Conservation (phyloP, 2,888 invertebrate species). For the Galeruca laticollis region DNA sequence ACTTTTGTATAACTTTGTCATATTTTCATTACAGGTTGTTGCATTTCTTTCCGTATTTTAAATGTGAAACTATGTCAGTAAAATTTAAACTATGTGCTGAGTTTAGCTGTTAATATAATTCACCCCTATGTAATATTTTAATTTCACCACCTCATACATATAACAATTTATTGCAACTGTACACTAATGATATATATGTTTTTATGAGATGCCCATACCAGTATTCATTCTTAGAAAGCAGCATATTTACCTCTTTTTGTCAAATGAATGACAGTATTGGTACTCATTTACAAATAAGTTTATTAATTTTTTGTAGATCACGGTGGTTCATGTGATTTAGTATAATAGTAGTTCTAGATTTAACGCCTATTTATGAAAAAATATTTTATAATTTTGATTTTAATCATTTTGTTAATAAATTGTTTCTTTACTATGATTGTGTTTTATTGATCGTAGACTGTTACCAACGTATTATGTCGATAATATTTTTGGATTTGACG, state of each 20-base stretch:
- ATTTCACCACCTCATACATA: conserved; percentile 4
- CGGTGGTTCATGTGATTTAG: conserved; percentile 43
- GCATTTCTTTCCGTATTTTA: background rate
- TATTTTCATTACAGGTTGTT: too few species aligned
- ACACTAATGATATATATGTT: background rate
- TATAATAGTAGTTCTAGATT: conserved; percentile 35
- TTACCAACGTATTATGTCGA: too few species aligned
- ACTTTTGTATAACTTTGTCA: background rate
- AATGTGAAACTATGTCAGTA: background rate
- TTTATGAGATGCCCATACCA: conserved; percentile 2
- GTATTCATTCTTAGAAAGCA: conserved; percentile 24
- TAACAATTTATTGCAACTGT: background rate
- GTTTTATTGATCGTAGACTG: conserved; percentile 1
- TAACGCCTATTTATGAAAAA: conserved; percentile 37
- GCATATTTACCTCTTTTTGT: conserved; percentile 19
- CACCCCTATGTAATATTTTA: background rate
- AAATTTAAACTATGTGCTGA: background rate
- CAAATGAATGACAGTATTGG: conserved; percentile 27
- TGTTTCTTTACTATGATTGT: conserved; percentile 26
- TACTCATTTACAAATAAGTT: conserved; percentile 12
- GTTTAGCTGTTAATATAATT: background rate
- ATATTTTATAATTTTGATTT: conserved; percentile 34
- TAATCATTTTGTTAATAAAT: conserved; percentile 31
- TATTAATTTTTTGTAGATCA: conserved; percentile 26
- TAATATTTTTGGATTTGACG: too few species aligned